Evolutionary conservation across 1,140 invertebrate genomes (phyloP).

Genomic region (Cepaea nemoralis): DNA sequence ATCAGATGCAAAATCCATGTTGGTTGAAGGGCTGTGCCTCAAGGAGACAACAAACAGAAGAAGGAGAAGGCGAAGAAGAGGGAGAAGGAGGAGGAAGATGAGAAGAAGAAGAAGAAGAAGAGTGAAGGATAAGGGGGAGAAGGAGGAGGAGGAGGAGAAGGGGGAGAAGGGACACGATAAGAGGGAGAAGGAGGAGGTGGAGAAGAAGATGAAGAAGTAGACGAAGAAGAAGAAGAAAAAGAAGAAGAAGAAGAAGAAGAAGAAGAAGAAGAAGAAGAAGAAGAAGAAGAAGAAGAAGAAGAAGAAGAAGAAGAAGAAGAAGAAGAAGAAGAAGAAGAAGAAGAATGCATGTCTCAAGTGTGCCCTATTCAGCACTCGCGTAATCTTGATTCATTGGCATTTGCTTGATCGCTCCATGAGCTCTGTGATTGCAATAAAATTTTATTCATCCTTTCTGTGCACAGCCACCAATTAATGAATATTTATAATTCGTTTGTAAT

Average conservation of each 20-base stretch:
- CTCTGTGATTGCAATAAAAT: too few relatives aligned
- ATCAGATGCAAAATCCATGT: too few relatives aligned
- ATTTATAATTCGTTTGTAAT: too few relatives aligned
- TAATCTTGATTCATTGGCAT: too few relatives aligned
- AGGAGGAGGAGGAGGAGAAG: background rate
- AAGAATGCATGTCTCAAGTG: background rate
- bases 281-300: background rate
- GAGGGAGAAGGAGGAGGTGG: background rate
- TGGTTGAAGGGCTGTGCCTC: too few relatives aligned
- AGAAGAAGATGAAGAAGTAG: background rate
- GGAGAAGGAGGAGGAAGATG: background rate
- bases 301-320: background rate
- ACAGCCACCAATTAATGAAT: too few relatives aligned
- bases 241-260: conserved; percentile 1
- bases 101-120: background rate
- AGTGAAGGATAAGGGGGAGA: background rate
- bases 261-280: background rate
- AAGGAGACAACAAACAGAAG: too few relatives aligned
- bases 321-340: background rate
- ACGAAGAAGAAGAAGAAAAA: background rate
- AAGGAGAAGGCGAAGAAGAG: background rate
- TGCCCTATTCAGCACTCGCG: too few relatives aligned
- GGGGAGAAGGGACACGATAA: background rate
- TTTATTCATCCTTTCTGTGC: too few relatives aligned
- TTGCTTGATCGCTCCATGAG: too few relatives aligned